Percentiles rank a stretch among this genome's conserved stretches.
phyloP scores from a whole-genome alignment of 2,797 vertebrate species.

The Gallinago solitaria region DNA sequence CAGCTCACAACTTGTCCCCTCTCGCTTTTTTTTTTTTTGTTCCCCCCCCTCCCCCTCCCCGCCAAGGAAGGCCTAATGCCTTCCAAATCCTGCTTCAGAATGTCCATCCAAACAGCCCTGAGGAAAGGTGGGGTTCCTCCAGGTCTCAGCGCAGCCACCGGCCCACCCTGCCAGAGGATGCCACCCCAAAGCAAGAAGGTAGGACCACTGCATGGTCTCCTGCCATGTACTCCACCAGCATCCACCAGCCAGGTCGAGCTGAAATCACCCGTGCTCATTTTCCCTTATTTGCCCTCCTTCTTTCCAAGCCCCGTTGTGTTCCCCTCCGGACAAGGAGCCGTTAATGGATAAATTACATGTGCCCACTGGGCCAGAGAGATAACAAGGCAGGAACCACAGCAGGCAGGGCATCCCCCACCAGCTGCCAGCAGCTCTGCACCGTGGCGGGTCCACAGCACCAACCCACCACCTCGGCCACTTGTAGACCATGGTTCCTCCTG shows the following conservation, averaged over 20 bases:
- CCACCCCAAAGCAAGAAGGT: background rate
- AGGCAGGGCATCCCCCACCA: background rate
- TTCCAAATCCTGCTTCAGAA: background rate
- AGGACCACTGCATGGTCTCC: background rate
- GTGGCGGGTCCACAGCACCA: rapidly evolving
- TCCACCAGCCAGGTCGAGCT: background rate
- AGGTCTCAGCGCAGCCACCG: background rate
- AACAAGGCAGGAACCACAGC: background rate
- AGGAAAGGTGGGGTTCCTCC: background rate
- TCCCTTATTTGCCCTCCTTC: background rate
- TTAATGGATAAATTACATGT: background rate
- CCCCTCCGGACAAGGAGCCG: background rate
- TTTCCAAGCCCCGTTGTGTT: background rate
- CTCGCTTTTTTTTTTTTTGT: background rate
- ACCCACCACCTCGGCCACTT: background rate
- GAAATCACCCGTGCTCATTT: background rate
- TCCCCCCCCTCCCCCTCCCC: too few relatives aligned
- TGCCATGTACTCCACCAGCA: background rate
- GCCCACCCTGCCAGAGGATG: background rate
- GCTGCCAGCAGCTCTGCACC: background rate
- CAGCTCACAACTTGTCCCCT: background rate
- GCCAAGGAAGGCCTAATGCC: background rate
- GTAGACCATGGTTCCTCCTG: background rate
- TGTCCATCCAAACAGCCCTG: background rate
- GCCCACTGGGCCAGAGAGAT: background rate